Conservation (phyloP, 35 echinoderm and acorn worm genomes). For the Lytechinus pictus region DNA sequence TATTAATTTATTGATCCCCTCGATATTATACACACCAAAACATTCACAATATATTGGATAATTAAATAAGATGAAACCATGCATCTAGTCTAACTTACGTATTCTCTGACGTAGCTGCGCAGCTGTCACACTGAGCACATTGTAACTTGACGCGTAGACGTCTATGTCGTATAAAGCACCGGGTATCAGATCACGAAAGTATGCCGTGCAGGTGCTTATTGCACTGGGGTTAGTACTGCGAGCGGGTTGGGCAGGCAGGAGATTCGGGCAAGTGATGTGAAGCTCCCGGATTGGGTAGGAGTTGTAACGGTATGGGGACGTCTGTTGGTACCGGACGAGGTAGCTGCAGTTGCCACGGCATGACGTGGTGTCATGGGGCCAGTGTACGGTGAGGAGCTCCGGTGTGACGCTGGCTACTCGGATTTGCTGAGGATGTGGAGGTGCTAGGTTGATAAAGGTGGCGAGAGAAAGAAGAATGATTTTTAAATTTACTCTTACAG, state of each 20-base stretch:
- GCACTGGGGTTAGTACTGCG: neutral
- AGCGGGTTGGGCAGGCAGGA: neutral
- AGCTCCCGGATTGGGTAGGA: neutral
- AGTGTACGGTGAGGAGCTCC: neutral
- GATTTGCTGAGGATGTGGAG: neutral
- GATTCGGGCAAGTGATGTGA: neutral
- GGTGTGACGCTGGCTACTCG: neutral
- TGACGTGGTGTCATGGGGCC: neutral
- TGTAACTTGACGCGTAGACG: neutral
- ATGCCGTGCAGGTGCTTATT: neutral
- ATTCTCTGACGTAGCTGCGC: neutral
- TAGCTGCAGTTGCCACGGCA: neutral
- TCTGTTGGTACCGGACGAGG: conserved; percentile 17
- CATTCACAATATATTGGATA: no score
- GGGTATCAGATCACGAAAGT: neutral
- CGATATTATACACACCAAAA: no score
- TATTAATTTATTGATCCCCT: no score
- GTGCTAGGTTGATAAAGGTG: neutral
- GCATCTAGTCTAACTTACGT: neutral
- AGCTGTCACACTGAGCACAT: neutral
- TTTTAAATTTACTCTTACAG: no score
- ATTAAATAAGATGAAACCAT: no score
- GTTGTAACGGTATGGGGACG: neutral
- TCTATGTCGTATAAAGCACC: neutral
- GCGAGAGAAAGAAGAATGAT: neutral